phyloP scores from a whole-genome alignment of 1,140 invertebrate species.

The Phymorhynchus buccinoides region DNA sequence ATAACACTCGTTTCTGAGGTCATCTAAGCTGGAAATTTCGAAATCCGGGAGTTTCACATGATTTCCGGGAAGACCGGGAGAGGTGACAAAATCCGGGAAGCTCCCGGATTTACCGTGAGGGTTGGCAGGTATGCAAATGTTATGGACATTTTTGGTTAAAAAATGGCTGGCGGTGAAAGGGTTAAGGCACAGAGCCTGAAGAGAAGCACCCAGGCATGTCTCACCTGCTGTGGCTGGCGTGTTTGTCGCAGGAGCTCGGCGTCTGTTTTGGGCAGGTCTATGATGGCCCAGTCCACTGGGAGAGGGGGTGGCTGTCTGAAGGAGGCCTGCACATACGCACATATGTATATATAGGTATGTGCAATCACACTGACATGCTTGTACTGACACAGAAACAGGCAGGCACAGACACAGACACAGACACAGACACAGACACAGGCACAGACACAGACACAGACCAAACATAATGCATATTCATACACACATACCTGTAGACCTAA shows the following conservation, averaged over 20 bases:
- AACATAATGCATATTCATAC: background rate
- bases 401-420: background rate
- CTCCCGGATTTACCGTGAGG: too few relatives aligned
- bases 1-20: too few relatives aligned
- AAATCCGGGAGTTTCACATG: too few relatives aligned
- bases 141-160: too few relatives aligned
- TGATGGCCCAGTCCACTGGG: slow-evolving; percentile 43
- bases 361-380: background rate
- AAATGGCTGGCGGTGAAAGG: too few relatives aligned
- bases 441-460: background rate
- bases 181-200: too few relatives aligned
- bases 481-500: too few relatives aligned
- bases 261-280: slow-evolving; percentile 47
- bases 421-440: background rate
- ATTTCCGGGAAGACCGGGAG: too few relatives aligned
- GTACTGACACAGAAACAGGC: background rate
- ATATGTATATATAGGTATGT: background rate
- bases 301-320: background rate
- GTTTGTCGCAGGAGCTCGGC: slow-evolving; percentile 42
- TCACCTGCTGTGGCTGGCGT: slow-evolving; percentile 51
- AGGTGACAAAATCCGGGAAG: too few relatives aligned
- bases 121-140: too few relatives aligned
- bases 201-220: too few relatives aligned
- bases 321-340: background rate
- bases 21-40: too few relatives aligned